These are phyloP conservation scores for Phaethon lepturus DNA, from an alignment of 2,113 vertebrate species.

Conservation along the genomic window DNA sequence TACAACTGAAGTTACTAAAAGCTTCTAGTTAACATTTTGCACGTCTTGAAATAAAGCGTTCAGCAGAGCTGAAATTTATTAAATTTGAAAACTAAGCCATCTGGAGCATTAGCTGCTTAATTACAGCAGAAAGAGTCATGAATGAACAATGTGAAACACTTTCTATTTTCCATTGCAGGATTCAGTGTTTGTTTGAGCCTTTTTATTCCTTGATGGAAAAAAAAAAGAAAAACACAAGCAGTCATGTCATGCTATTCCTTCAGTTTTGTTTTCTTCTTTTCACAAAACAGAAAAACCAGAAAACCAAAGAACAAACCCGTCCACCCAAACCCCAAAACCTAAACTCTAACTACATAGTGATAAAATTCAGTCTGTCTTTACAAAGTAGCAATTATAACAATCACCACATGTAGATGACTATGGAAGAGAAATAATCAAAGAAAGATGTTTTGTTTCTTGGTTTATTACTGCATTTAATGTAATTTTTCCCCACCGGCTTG, in stretches of 20 bases:
- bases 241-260: background rate
- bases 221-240: background rate
- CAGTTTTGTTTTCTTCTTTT: constrained; percentile 18
- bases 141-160: constrained; percentile 69
- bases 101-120: constrained; percentile 77
- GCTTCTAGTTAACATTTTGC: constrained; percentile 57
- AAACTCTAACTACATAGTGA: background rate
- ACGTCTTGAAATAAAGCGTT: constrained; percentile 58
- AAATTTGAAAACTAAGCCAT: constrained; percentile 77
- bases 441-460: constrained; percentile 1
- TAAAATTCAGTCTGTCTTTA: constrained; percentile 19
- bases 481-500: background rate
- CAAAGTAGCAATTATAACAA: background rate
- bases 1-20: constrained; percentile 31
- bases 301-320: background rate
- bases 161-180: constrained; percentile 50
- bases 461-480: constrained; percentile 10
- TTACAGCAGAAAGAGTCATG: constrained; percentile 69
- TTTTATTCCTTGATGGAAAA: constrained; percentile 3
- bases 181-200: constrained; percentile 50
- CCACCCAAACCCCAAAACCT: background rate
- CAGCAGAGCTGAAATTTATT: constrained; percentile 71
- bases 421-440: constrained; percentile 1
- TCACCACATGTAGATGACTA: background rate
- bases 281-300: background rate